These are phyloP conservation scores for Polyodon spathula DNA, from an alignment of 2,113 vertebrate genomes.

Conservation along the genomic window DNA sequence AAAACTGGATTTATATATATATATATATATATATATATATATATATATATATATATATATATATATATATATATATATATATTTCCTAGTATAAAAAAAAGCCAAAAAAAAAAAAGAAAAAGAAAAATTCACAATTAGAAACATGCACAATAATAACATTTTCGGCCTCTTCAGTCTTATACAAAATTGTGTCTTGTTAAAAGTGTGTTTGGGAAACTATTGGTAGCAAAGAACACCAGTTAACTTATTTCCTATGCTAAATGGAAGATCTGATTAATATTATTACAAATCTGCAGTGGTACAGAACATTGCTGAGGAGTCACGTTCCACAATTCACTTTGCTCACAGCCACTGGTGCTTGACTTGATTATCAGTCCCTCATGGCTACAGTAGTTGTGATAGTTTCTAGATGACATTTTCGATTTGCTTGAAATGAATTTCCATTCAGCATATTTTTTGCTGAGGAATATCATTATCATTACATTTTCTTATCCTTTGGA, in stretches of 20 bases:
- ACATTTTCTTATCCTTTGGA: no score
- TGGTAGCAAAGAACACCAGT: neutral
- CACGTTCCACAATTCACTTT: constrained; percentile 47
- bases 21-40: no score
- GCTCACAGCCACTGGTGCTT: constrained; percentile 56
- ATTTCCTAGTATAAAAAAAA: no score
- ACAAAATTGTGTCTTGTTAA: neutral
- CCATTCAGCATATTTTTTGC: neutral
- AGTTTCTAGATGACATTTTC: constrained; percentile 40
- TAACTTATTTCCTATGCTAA: no score
- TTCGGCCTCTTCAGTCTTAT: no score
- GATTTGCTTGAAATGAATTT: constrained; percentile 49
- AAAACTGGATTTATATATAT: no score
- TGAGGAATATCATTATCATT: neutral
- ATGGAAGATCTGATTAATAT: constrained; percentile 46
- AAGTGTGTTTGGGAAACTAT: neutral
- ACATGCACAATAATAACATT: no score
- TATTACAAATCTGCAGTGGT: constrained; percentile 47
- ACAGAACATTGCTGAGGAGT: constrained; percentile 45
- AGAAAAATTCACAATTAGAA: no score
- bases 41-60: no score
- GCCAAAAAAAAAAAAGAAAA: no score
- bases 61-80: no score
- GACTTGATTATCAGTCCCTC: constrained; percentile 57
- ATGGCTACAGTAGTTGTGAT: constrained; percentile 22